Evolutionary conservation across 64 coral and sea anemone species (phyloP).

Genomic region (Dendronephthya gigantea): DNA sequence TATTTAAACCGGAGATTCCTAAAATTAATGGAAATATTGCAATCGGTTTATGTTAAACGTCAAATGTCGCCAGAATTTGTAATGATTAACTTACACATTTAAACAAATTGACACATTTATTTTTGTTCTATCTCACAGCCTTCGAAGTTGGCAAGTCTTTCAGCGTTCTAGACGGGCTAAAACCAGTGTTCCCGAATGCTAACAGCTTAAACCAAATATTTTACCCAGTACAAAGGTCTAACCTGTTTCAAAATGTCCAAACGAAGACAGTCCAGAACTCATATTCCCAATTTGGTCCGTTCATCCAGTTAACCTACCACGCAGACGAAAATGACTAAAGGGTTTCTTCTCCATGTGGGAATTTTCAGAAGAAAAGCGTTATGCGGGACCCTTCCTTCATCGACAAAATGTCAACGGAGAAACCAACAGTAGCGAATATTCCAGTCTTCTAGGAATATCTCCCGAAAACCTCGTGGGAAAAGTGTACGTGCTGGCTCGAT

Average conservation of each 20-base stretch:
- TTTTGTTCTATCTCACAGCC: no score
- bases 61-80: no score
- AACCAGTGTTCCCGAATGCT: no score
- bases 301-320: constrained; percentile 29
- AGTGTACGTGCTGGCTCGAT: constrained; percentile 36
- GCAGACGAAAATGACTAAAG: constrained; percentile 28
- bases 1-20: no score
- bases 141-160: no score
- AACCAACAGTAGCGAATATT: not conserved
- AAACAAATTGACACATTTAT: no score
- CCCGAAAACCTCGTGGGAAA: constrained; percentile 43
- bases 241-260: not conserved
- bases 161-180: no score
- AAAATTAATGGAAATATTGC: no score
- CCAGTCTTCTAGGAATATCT: constrained; percentile 34
- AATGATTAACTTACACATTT: no score
- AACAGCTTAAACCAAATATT: no score
- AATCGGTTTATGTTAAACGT: no score
- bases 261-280: no score
- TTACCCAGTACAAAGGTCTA: not conserved
- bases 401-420: not conserved
- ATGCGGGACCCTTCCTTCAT: constrained; percentile 27
- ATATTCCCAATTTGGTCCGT: constrained; percentile 27
- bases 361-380: constrained; percentile 27
- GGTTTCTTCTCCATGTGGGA: constrained; percentile 32